Evolutionary conservation across 2,888 invertebrate genomes (phyloP).

Genomic region (Agonopterix heracliana): DNA sequence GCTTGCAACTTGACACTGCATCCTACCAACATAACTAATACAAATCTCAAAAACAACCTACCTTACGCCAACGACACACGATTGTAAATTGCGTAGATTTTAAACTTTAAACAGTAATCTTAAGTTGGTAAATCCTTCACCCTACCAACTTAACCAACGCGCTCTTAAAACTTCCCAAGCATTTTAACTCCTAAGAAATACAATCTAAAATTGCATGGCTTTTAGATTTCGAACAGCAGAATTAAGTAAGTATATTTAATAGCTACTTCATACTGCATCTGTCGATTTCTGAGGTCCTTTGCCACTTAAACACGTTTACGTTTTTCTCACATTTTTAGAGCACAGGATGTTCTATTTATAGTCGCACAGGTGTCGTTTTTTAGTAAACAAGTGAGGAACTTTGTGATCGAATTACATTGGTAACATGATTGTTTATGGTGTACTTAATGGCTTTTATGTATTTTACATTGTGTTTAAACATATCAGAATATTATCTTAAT

Average conservation of each 20-base stretch:
- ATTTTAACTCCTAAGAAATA: not conserved
- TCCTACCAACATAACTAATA: slow-evolving; percentile 7
- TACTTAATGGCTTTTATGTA: too few species aligned
- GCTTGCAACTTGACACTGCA: slow-evolving; percentile 16
- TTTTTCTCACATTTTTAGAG: slow-evolving; percentile 29
- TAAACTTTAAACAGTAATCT: too few species aligned
- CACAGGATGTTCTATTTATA: not conserved
- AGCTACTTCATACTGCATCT: slow-evolving; percentile 12
- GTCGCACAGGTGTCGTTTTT: slow-evolving; percentile 31
- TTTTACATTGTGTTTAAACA: too few species aligned
- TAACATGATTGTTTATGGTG: too few species aligned
- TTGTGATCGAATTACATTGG: slow-evolving; percentile 6
- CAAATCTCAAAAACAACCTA: not conserved
- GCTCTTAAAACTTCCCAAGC: too few species aligned
- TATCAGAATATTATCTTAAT: too few species aligned
- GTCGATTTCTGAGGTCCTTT: slow-evolving; percentile 8
- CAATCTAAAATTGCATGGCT: not conserved
- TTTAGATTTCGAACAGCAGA: not conserved
- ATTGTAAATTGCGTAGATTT: too few species aligned
- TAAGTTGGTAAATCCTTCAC: too few species aligned
- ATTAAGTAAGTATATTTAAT: slow-evolving; percentile 7
- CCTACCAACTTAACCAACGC: too few species aligned
- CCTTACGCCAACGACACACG: not conserved
- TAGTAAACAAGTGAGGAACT: not conserved
- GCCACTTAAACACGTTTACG: slow-evolving; percentile 42